Evolutionary conservation across 2,113 vertebrate genomes (phyloP).

Genomic region (Excalfactoria chinensis): DNA sequence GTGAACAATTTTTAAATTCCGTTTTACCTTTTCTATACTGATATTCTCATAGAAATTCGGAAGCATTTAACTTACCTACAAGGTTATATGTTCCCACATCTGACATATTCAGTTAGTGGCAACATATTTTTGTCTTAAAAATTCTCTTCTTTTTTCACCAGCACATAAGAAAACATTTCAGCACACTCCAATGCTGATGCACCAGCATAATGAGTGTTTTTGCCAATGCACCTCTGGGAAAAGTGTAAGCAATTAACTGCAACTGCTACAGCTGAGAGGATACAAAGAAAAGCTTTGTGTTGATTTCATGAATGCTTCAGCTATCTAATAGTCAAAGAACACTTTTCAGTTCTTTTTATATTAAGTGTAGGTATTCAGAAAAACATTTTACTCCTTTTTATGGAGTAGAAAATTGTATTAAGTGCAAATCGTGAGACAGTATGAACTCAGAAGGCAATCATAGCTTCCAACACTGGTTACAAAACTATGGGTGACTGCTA

Average conservation of each 20-base stretch:
- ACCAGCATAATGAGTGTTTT: not conserved
- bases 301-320: not conserved
- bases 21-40: not conserved
- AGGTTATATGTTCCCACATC: not conserved
- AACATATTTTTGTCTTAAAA: not conserved
- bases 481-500: not conserved
- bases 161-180: not conserved
- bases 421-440: not conserved
- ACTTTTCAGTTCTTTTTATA: not conserved
- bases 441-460: not conserved
- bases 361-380: not conserved
- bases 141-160: not conserved
- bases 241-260: slow-evolving; percentile 10
- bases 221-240: slow-evolving; percentile 8
- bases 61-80: not conserved
- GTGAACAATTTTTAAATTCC: not conserved
- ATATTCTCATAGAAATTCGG: not conserved
- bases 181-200: not conserved
- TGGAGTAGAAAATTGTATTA: not conserved
- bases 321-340: not conserved
- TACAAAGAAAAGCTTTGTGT: slow-evolving; percentile 1
- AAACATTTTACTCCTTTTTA: not conserved
- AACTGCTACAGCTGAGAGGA: slow-evolving; percentile 14
- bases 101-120: not conserved
- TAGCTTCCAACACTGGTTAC: not conserved